These are phyloP conservation scores for Sminthurides bifidus DNA, from an alignment of 1,140 invertebrate species.

Conservation along the genomic window DNA sequence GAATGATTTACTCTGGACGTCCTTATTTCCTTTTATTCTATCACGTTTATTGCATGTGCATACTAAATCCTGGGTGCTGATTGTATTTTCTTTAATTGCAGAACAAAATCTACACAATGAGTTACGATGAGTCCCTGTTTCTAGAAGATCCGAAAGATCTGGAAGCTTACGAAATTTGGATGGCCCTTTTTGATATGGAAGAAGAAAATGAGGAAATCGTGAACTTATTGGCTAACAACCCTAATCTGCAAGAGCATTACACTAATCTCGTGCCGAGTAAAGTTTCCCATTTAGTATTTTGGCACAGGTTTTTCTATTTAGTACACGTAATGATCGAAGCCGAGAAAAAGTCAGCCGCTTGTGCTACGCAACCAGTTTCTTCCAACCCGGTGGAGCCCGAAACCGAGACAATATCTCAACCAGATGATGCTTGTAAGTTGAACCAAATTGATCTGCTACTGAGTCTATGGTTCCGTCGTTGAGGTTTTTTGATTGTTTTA, in stretches of 20 bases:
- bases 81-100: slow-evolving; percentile 7
- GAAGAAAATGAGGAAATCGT: slow-evolving; percentile 16
- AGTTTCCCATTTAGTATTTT: slow-evolving; percentile 28
- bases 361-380: too few species aligned
- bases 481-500: too few species aligned
- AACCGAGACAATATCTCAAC: neutral
- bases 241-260: slow-evolving; percentile 27
- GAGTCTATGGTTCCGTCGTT: too few species aligned
- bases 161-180: slow-evolving; percentile 23
- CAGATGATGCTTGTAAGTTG: too few species aligned
- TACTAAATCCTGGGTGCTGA: neutral
- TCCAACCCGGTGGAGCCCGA: too few species aligned
- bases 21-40: neutral
- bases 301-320: slow-evolving; percentile 29
- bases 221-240: slow-evolving; percentile 18
- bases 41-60: neutral
- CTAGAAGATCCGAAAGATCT: slow-evolving; percentile 23
- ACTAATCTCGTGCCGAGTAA: slow-evolving; percentile 26
- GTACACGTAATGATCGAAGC: slow-evolving; percentile 22
- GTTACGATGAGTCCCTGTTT: slow-evolving; percentile 21
- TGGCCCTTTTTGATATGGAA: slow-evolving; percentile 26
- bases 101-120: slow-evolving; percentile 25
- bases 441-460: too few species aligned
- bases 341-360: slow-evolving; percentile 3
- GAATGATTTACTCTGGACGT: neutral